Evolutionary conservation across 2,113 vertebrate genomes (phyloP).

Genomic region (Tapirus terrestris): DNA sequence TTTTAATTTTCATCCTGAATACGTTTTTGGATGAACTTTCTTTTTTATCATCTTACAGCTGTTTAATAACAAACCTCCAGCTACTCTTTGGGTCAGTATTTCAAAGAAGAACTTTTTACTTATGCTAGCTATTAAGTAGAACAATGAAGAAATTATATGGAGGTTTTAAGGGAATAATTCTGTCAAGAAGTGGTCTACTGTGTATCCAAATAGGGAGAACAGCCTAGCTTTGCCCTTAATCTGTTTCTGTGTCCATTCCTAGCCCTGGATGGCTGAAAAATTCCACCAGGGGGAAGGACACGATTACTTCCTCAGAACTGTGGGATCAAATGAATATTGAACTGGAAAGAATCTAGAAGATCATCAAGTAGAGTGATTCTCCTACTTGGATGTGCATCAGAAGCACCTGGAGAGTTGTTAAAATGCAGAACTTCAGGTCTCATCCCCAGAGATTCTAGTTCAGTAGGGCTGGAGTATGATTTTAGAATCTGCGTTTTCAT

Average conservation of each 20-base stretch:
- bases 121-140: slow-evolving; percentile 12
- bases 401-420: background rate
- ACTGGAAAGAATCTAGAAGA: background rate
- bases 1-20: slow-evolving; percentile 51
- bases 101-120: slow-evolving; percentile 29
- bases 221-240: background rate
- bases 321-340: background rate
- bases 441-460: background rate
- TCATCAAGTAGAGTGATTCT: background rate
- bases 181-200: background rate
- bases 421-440: background rate
- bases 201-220: background rate
- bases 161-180: background rate
- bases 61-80: slow-evolving; percentile 68
- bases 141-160: slow-evolving; percentile 17
- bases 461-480: background rate
- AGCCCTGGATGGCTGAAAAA: background rate
- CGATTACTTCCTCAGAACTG: background rate
- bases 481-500: background rate
- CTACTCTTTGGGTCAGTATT: slow-evolving; percentile 54
- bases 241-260: background rate
- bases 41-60: slow-evolving; percentile 61
- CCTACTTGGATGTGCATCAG: background rate
- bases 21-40: slow-evolving; percentile 23
- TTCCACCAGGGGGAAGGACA: background rate